Conservation (phyloP, 2,797 vertebrate species). For the Taeniopygia guttata region DNA sequence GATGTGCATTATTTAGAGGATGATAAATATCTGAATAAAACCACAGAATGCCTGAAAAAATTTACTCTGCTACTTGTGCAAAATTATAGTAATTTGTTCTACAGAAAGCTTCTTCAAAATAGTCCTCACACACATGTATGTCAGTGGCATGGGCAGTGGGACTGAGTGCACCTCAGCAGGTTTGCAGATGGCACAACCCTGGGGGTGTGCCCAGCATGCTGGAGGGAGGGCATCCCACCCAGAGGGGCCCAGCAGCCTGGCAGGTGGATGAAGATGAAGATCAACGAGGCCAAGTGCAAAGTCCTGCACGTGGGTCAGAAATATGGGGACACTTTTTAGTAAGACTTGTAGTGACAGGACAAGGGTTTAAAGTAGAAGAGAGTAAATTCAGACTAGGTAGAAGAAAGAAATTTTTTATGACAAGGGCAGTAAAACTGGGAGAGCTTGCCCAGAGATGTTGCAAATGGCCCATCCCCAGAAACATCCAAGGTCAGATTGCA, state of each 20-base stretch:
- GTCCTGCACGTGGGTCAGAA: not conserved
- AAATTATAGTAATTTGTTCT: not conserved
- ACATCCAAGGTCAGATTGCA: not conserved
- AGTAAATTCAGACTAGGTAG: not conserved
- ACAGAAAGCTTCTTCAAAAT: not conserved
- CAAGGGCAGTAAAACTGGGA: accelerated
- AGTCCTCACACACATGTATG: not conserved
- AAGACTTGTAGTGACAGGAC: not conserved
- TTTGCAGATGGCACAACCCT: not conserved
- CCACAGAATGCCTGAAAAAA: not conserved
- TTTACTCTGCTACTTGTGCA: not conserved
- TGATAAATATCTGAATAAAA: not conserved
- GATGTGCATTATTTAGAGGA: not conserved
- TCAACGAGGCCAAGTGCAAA: not conserved
- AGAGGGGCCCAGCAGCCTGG: too few species aligned
- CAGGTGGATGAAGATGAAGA: too few species aligned
- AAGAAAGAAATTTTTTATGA: not conserved
- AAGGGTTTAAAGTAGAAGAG: not conserved
- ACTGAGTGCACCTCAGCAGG: not conserved
- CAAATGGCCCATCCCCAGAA: not conserved
- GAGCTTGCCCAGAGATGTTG: not conserved
- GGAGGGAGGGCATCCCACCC: not conserved
- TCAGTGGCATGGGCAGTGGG: not conserved
- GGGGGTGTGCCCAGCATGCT: not conserved
- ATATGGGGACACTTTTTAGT: not conserved